phyloP scores from a whole-genome alignment of 2,888 invertebrate species.

The Byasa hedistus region DNA sequence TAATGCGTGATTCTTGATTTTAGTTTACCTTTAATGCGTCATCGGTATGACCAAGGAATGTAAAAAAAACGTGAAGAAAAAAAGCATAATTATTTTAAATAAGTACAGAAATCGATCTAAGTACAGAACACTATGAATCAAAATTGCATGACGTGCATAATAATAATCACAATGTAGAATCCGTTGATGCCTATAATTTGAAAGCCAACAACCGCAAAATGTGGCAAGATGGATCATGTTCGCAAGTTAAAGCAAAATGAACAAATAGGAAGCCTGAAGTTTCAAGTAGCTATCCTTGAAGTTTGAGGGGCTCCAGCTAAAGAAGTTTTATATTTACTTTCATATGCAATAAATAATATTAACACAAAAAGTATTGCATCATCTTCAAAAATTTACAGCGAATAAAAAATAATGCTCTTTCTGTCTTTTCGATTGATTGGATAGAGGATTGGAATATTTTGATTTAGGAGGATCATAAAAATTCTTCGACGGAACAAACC shows the following conservation, averaged over 20 bases:
- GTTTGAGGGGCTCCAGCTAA: not conserved
- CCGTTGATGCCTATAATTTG: slow-evolving; percentile 23
- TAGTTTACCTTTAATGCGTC: slow-evolving; percentile 24
- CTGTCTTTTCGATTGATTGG: too few relatives aligned
- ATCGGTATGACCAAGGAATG: slow-evolving; percentile 17
- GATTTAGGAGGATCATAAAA: too few relatives aligned
- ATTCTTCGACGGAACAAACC: too few relatives aligned
- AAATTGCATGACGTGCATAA: slow-evolving; percentile 6
- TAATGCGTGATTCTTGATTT: slow-evolving; percentile 54
- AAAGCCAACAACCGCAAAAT: slow-evolving; percentile 26
- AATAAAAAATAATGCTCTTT: too few relatives aligned
- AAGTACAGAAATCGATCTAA: slow-evolving; percentile 1
- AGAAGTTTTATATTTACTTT: not conserved
- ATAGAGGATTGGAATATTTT: too few relatives aligned
- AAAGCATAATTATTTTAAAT: slow-evolving; percentile 1
- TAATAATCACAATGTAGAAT: slow-evolving; percentile 7
- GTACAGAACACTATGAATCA: slow-evolving; percentile 8
- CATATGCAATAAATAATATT: not conserved
- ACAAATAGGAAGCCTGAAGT: slow-evolving; percentile 12
- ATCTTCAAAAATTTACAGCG: too few relatives aligned
- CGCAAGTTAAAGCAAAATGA: slow-evolving; percentile 9
- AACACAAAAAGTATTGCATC: too few relatives aligned
- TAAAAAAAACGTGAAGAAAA: slow-evolving; percentile 14
- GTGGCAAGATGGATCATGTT: slow-evolving; percentile 9
- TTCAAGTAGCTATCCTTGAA: slow-evolving; percentile 21